These are phyloP conservation scores for Sarcophaga carnaria DNA, from an alignment of 2,888 invertebrate species.

Conservation along the genomic window DNA sequence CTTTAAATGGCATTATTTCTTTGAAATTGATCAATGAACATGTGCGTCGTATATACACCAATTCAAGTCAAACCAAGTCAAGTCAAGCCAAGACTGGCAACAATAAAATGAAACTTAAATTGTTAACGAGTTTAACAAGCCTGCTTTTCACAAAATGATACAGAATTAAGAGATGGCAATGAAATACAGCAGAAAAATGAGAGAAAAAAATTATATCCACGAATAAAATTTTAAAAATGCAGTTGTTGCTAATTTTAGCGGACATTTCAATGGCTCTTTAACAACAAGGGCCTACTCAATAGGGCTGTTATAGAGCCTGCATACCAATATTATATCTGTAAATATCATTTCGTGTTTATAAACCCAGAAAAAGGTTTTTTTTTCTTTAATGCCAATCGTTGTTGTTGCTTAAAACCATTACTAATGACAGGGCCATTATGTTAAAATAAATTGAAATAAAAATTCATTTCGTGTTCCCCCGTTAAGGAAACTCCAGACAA, in stretches of 20 bases:
- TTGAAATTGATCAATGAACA: slow-evolving; percentile 66
- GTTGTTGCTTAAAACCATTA: slow-evolving; percentile 52
- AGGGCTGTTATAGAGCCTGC: not conserved
- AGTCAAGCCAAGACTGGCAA: not conserved
- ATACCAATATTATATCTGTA: not conserved
- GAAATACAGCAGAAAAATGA: not conserved
- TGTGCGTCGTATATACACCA: slow-evolving; percentile 50
- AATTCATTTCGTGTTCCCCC: slow-evolving; percentile 54
- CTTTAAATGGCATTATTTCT: slow-evolving; percentile 67
- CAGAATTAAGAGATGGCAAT: not conserved
- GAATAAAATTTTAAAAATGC: slow-evolving; percentile 54
- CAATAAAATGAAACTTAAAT: slow-evolving; percentile 51
- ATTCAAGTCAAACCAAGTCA: not conserved
- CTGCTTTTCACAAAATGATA: not conserved
- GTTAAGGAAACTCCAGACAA: slow-evolving; percentile 35
- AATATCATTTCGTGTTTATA: not conserved
- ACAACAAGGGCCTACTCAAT: slow-evolving; percentile 52
- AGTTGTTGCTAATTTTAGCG: slow-evolving; percentile 65
- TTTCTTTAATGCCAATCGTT: not conserved
- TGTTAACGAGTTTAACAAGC: slow-evolving; percentile 63
- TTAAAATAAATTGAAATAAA: slow-evolving; percentile 68
- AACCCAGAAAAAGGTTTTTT: not conserved
- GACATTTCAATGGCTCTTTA: slow-evolving; percentile 65
- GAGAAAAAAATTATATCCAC: not conserved
- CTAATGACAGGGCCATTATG: slow-evolving; percentile 68